phyloP scores from a whole-genome alignment of 2,888 invertebrate species.

The Leptopterna dolabrata region DNA sequence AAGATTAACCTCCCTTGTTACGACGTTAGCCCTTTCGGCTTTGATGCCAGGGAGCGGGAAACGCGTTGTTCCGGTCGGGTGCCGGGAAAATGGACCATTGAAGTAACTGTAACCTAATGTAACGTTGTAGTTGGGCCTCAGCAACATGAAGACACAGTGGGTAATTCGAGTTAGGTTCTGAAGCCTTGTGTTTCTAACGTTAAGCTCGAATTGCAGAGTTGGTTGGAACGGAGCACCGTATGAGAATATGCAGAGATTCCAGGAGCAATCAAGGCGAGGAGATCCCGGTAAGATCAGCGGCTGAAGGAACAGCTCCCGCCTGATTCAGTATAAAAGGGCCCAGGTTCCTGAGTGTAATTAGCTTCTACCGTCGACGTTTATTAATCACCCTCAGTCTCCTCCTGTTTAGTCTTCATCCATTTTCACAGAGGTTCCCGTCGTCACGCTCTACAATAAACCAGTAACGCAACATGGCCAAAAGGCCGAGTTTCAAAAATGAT shows the following conservation, averaged over 20 bases:
- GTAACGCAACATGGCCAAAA: too few species aligned
- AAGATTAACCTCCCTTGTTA: conserved; percentile 16
- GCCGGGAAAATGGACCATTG: neutral
- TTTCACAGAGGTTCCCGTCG: neutral
- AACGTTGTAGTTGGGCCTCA: neutral
- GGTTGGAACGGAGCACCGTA: neutral
- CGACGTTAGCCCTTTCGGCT: neutral
- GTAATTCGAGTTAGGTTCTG: neutral
- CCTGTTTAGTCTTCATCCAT: neutral
- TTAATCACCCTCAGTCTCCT: conserved; percentile 9
- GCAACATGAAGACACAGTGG: neutral
- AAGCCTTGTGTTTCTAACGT: neutral
- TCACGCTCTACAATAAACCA: too few species aligned
- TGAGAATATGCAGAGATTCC: conserved; percentile 1
- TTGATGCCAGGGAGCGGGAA: conserved; percentile 8
- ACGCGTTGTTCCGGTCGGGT: neutral
- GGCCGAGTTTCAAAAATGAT: too few species aligned
- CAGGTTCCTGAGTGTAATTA: neutral
- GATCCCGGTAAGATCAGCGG: too few species aligned
- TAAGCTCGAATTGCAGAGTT: neutral
- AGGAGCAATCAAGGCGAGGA: neutral
- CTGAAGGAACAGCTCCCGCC: neutral
- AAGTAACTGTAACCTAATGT: neutral
- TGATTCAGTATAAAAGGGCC: neutral
- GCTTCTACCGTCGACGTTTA: conserved; percentile 12